These are phyloP conservation scores for Aplidium turbinatum DNA, from an alignment of 23 tunicate species.

Conservation along the genomic window DNA sequence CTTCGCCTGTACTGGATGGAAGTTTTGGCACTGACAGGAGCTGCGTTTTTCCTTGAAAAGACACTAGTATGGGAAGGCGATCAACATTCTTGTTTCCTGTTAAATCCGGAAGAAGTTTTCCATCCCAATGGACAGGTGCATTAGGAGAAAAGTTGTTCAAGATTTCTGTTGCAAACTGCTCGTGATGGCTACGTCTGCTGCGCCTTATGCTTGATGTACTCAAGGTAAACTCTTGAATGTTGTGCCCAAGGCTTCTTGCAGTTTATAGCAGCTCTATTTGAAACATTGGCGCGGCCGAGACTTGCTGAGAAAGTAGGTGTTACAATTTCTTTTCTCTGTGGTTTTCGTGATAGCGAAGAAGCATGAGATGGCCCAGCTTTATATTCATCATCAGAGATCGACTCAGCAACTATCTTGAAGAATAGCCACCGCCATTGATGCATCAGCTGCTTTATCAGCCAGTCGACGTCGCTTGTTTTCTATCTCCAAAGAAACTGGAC, in stretches of 20 bases:
- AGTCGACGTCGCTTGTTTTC: background rate
- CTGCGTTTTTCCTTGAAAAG: background rate
- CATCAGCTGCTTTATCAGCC: background rate
- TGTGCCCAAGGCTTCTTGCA: conserved; percentile 12
- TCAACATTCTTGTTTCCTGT: background rate
- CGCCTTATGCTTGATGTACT: background rate
- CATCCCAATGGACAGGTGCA: conserved; percentile 3
- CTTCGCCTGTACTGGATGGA: conserved; percentile 3
- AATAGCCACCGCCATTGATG: background rate
- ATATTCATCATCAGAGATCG: background rate
- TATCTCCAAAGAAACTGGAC: background rate
- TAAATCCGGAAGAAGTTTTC: conserved; percentile 1
- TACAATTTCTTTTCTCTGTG: background rate
- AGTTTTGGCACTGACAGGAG: conserved; percentile 2
- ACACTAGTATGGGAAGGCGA: conserved; percentile 6
- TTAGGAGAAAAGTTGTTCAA: background rate
- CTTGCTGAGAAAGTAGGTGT: background rate
- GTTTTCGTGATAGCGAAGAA: background rate
- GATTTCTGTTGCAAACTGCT: background rate
- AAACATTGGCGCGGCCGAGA: background rate
- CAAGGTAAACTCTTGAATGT: background rate
- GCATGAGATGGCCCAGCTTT: background rate
- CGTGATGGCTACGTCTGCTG: no score
- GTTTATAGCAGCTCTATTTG: conserved; percentile 19
- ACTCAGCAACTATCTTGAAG: background rate